These are phyloP conservation scores for Zosterops borbonicus DNA, from an alignment of 2,113 vertebrate species.

Conservation along the genomic window DNA sequence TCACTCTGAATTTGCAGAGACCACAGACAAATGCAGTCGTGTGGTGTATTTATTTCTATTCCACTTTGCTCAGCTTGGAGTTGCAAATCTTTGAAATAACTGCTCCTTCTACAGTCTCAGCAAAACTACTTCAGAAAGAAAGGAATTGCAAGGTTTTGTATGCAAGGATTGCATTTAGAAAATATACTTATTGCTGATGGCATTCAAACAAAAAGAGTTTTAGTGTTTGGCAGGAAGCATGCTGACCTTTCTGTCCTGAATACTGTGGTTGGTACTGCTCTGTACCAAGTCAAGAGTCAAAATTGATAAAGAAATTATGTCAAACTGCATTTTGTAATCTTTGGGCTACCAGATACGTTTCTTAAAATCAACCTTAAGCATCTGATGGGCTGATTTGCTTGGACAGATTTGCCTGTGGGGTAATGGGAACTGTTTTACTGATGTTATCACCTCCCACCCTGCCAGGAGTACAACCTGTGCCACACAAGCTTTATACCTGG, in stretches of 20 bases:
- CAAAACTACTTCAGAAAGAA: neutral
- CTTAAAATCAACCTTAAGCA: neutral
- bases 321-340: neutral
- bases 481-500: neutral
- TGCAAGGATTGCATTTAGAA: neutral
- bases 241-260: neutral
- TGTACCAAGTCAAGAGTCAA: neutral
- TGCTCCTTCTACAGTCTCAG: neutral
- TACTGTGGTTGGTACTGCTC: neutral
- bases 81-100: neutral
- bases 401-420: neutral
- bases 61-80: neutral
- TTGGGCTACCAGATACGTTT: neutral
- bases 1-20: neutral
- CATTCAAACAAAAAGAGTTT: neutral
- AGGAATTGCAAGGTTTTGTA: neutral
- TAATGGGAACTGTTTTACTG: neutral
- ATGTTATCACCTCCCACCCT: neutral
- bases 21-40: neutral
- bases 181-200: neutral
- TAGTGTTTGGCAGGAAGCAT: neutral
- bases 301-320: neutral
- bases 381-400: neutral
- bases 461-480: neutral
- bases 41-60: neutral